These are phyloP conservation scores for Hyla sarda DNA, from an alignment of 2,113 vertebrate genomes.

Conservation along the genomic window DNA sequence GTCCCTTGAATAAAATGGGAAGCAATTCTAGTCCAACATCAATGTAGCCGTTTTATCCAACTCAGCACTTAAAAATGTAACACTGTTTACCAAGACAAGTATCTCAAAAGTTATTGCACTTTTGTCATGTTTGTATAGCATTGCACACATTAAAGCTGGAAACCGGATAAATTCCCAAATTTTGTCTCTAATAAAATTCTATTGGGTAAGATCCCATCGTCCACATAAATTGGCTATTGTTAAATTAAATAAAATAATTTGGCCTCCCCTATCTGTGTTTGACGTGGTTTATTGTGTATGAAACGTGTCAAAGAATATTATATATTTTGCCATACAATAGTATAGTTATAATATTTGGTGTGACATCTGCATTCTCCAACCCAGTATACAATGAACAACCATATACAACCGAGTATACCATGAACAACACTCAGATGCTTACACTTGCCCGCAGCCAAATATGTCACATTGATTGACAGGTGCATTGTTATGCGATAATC, in stretches of 20 bases:
- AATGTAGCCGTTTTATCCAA: too few species aligned
- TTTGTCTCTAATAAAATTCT: neutral
- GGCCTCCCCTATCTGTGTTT: conserved; percentile 72
- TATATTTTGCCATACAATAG: too few species aligned
- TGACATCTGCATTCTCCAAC: too few species aligned
- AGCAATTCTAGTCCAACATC: neutral
- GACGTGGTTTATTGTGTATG: neutral
- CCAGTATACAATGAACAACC: too few species aligned
- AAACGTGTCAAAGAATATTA: too few species aligned
- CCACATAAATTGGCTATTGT: conserved; percentile 66
- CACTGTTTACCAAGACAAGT: neutral
- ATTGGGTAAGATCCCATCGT: neutral
- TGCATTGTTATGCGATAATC: too few species aligned
- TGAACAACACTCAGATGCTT: too few species aligned
- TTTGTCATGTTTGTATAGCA: neutral
- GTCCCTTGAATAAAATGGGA: neutral
- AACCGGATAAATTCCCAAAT: neutral
- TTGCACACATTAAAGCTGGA: neutral
- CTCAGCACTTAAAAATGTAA: neutral
- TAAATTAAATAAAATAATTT: conserved; percentile 81
- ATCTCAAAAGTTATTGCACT: neutral
- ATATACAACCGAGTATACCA: too few species aligned
- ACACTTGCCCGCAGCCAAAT: too few species aligned
- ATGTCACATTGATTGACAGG: too few species aligned
- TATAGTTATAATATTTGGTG: too few species aligned